phyloP scores from a whole-genome alignment of 2,797 vertebrate species.

The Rhinoraja longicauda region DNA sequence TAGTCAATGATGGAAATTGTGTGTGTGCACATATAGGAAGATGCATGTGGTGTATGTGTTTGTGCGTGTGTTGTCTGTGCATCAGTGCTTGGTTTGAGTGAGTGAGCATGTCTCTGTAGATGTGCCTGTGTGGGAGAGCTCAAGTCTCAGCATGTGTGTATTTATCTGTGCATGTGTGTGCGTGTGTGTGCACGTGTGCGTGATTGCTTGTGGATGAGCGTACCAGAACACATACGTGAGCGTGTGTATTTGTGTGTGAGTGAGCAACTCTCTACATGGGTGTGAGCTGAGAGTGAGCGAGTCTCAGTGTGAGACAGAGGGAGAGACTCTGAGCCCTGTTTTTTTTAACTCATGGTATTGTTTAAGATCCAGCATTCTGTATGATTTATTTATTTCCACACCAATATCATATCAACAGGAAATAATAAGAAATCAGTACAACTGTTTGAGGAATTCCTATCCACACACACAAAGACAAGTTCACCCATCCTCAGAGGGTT shows the following conservation, averaged over 20 bases:
- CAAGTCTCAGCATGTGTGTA: too few species aligned
- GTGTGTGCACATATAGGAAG: neutral
- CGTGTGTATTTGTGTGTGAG: too few species aligned
- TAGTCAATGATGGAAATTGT: neutral
- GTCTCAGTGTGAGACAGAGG: too few species aligned
- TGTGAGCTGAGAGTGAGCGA: too few species aligned
- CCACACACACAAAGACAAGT: neutral
- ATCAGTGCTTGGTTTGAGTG: too few species aligned
- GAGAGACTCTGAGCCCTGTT: neutral
- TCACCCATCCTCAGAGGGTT: neutral
- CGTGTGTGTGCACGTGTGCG: too few species aligned
- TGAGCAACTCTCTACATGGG: too few species aligned
- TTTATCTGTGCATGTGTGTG: too few species aligned
- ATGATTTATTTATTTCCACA: neutral
- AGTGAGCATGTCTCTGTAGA: too few species aligned
- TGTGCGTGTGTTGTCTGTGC: neutral
- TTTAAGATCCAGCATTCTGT: neutral
- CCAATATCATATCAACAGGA: neutral
- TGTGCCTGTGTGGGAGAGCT: too few species aligned
- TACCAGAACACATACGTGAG: too few species aligned
- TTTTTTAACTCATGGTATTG: neutral
- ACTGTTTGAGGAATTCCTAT: neutral
- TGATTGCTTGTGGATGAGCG: too few species aligned
- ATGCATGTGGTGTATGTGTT: neutral
- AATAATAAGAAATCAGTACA: neutral